Conservation (phyloP, 2,113 vertebrate genomes). For the Eonycteris spelaea region DNA sequence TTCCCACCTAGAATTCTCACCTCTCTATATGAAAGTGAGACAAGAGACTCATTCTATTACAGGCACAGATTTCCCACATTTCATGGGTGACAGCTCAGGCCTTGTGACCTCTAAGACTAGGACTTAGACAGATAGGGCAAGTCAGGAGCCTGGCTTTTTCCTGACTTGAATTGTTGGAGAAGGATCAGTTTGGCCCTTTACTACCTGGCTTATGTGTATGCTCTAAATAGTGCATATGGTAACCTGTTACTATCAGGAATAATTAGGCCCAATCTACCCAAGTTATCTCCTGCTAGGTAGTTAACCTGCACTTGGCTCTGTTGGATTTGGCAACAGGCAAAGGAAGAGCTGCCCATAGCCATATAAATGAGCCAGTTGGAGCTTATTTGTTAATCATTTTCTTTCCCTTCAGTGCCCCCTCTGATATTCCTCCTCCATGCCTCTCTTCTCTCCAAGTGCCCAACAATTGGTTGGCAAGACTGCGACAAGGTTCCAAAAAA, state of each 20-base stretch:
- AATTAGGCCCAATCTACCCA: constrained; percentile 37
- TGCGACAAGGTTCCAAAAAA: background rate
- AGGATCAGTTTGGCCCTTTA: background rate
- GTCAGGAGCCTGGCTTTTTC: background rate
- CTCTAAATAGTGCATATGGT: constrained; percentile 20
- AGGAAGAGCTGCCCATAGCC: constrained; percentile 15
- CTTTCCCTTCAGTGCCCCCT: background rate
- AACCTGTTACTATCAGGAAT: constrained; percentile 41
- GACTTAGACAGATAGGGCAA: background rate
- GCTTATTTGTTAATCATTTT: background rate
- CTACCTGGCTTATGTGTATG: constrained; percentile 34
- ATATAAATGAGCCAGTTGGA: constrained; percentile 15
- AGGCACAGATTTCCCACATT: background rate
- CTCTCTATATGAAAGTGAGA: background rate
- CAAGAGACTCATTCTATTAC: background rate
- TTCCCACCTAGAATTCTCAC: background rate
- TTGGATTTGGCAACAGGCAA: constrained; percentile 3
- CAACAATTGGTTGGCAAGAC: background rate
- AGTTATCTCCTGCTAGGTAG: constrained; percentile 47
- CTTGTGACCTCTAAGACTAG: background rate
- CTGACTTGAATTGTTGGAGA: background rate
- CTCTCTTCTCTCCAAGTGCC: background rate
- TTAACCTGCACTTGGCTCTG: constrained; percentile 61
- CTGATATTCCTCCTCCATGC: background rate
- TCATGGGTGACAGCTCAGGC: background rate